Conservation (phyloP, 2,113 vertebrate species). For the Brachypteracias leptosomus region DNA sequence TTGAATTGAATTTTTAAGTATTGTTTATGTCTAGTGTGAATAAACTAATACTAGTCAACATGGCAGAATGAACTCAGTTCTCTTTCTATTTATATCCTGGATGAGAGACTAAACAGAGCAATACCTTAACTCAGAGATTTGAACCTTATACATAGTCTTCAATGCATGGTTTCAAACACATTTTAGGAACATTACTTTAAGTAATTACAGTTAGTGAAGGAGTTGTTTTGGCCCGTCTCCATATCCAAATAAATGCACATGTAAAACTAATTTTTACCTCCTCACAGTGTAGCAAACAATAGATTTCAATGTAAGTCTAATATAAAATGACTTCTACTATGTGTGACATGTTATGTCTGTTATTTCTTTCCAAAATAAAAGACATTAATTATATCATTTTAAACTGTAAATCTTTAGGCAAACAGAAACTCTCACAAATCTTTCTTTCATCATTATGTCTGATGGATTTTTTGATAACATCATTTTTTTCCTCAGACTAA, state of each 20-base stretch:
- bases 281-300: neutral
- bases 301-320: neutral
- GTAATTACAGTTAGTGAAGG: neutral
- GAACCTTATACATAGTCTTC: neutral
- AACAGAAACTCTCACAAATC: neutral
- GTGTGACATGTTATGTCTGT: neutral
- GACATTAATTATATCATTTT: neutral
- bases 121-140: neutral
- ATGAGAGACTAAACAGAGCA: neutral
- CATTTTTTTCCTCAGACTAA: neutral
- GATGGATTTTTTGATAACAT: accelerated
- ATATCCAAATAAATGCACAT: neutral
- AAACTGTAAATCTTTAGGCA: neutral
- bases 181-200: neutral
- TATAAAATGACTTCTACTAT: neutral
- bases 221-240: neutral
- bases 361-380: neutral
- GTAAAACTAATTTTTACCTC: neutral
- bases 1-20: neutral
- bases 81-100: neutral
- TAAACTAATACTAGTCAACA: neutral
- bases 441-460: neutral
- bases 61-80: neutral
- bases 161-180: neutral
- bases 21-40: neutral